Evolutionary conservation across 2,797 vertebrate genomes (phyloP), one percentile per base, ranked within the genome.

Genomic region (Hoplostethus atlanticus): DNA sequence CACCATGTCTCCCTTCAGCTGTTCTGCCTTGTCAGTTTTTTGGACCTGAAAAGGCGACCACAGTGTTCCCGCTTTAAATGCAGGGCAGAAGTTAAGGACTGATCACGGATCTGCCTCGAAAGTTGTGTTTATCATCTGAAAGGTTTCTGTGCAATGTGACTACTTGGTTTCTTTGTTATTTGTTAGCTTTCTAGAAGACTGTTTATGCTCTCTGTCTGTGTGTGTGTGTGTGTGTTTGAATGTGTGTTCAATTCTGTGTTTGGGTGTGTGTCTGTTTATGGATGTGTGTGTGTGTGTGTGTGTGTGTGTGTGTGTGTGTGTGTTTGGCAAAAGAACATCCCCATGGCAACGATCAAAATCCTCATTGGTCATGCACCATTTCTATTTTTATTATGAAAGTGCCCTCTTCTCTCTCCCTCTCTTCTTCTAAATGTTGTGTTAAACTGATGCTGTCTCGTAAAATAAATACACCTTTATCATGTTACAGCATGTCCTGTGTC

Each of bases 1-100:
- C 47, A 66, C 60, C 30, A 8, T 48, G 4, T 56, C 66, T 16
- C 69, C 47, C 38, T 69, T 76, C 80, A 88, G 74, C 81, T 89
- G 83, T 80, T 78, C 48, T 55, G 56, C 21, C 59, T 25, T 48
- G 56, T 70, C 13, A 16, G 21, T 57, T 40, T 74, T 68, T 77
- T 57, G 44, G 59, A 5, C 44, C 15, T 47, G 15, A 47, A 47
- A 44, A 1, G 38, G 3, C n/a, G 12, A 1, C 17, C 3, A 1
- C 10, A 2, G 4, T 28, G 28, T 13, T 47, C 48, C 16, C 36
- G 54, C 54, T 16, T 2, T 36, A 31, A 28, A 28, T 31, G 34
- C 53, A 47, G 25, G 44, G 76, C 56, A 85, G 31, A 31, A 31
- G 16, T 21, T 7, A 5, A 54, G 54, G 38, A 56, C 40, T 47